A percentile compares a stretch with the other conserved stretches of the same genome.
phyloP scores from a whole-genome alignment of 1,140 invertebrate genomes.

The Bradynema listronoti region DNA sequence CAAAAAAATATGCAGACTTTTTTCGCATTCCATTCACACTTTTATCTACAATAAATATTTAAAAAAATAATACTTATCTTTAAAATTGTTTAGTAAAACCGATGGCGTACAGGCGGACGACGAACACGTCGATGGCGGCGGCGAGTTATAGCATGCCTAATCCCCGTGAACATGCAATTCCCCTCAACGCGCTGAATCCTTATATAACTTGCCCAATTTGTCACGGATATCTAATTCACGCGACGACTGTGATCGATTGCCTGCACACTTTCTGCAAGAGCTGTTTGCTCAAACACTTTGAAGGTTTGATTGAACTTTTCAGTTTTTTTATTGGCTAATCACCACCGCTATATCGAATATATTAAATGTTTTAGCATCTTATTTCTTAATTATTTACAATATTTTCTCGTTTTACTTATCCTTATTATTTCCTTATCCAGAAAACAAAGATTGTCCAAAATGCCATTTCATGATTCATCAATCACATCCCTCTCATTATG shows the following conservation, averaged over 20 bases:
- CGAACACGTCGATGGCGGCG: not conserved
- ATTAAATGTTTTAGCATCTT: constrained; percentile 27
- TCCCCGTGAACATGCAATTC: constrained; percentile 6
- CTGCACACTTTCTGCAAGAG: constrained; percentile 63
- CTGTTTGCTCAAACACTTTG: constrained; percentile 61
- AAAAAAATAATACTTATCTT: constrained; percentile 1
- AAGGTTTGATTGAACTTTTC: constrained; percentile 26
- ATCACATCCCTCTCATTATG: constrained; percentile 60
- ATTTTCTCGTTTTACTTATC: not conserved
- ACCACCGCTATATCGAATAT: not conserved
- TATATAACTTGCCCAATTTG: constrained; percentile 59
- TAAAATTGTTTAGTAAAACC: not conserved
- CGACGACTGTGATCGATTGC: constrained; percentile 62
- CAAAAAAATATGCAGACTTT: not conserved
- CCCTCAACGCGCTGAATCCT: constrained; percentile 7
- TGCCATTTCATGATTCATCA: constrained; percentile 61
- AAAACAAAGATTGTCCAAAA: constrained; percentile 59
- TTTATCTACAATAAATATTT: not conserved
- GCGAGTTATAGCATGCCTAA: not conserved
- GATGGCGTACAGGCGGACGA: constrained; percentile 6
- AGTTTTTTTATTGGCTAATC: not conserved
- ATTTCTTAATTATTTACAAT: constrained; percentile 2
- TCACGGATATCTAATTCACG: constrained; percentile 61
- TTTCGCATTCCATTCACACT: not conserved
- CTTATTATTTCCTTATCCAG: constrained; percentile 21